Percentiles rank a stretch among this genome's conserved stretches.
Evolutionary conservation across 1,140 invertebrate genomes (phyloP).

Genomic region (Eumeta japonica): DNA sequence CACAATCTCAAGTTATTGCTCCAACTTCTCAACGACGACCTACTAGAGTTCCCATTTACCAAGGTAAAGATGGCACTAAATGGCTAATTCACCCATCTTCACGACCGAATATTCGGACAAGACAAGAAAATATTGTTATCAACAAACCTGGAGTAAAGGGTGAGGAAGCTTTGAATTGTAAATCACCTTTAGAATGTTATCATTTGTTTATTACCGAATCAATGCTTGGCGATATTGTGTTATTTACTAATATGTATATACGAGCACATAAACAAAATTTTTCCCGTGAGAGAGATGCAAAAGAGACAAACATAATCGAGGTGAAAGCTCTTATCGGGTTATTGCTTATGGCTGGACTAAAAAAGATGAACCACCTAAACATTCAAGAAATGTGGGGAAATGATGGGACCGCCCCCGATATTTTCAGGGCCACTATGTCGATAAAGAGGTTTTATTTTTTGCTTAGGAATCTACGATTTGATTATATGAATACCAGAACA

Average conservation of each 20-base stretch:
- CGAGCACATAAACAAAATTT: not conserved
- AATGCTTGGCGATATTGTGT: slow-evolving; percentile 4
- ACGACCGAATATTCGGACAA: slow-evolving; percentile 12
- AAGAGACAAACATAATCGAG: slow-evolving; percentile 3
- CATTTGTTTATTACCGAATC: too few relatives aligned
- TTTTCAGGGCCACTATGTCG: too few relatives aligned
- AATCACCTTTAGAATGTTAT: slow-evolving; percentile 5
- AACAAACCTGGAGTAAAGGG: slow-evolving; percentile 5
- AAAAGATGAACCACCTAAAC: too few relatives aligned
- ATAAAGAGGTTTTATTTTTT: too few relatives aligned
- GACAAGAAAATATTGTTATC: slow-evolving; percentile 12
- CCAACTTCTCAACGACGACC: slow-evolving; percentile 7
- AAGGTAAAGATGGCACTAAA: slow-evolving; percentile 15
- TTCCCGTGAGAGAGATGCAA: slow-evolving; percentile 3
- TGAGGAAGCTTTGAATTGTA: slow-evolving; percentile 1
- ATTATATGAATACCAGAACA: too few relatives aligned
- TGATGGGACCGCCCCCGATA: too few relatives aligned
- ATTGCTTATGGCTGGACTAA: too few relatives aligned
- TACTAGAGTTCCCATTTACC: slow-evolving; percentile 12
- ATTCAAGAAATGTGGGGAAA: too few relatives aligned
- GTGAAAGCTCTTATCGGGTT: slow-evolving; percentile 5
- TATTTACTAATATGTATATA: slow-evolving; percentile 5
- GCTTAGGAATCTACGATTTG: too few relatives aligned
- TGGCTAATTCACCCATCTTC: slow-evolving; percentile 10
- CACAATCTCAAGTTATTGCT: slow-evolving; percentile 9